Evolutionary conservation across 2,797 vertebrate species (phyloP).

Genomic region (Phrynocephalus forsythii): DNA sequence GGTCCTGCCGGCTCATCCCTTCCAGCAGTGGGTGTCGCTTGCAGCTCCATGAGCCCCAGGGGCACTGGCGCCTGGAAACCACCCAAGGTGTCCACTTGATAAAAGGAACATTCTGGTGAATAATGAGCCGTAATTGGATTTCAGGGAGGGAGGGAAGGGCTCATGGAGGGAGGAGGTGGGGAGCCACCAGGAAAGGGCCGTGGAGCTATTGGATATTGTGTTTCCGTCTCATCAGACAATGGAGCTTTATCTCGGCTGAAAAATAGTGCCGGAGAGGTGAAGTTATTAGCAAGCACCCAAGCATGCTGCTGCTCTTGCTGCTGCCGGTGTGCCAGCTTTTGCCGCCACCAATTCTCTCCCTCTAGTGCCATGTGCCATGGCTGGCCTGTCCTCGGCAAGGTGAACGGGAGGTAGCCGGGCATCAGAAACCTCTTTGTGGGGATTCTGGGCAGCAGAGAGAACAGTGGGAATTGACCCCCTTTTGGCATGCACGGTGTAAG

Average conservation of each 20-base stretch:
- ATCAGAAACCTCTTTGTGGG: background rate
- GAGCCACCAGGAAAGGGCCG: constrained; percentile 49
- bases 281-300: constrained; percentile 71
- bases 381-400: constrained; percentile 48
- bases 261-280: constrained; percentile 67
- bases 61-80: constrained; percentile 21
- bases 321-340: constrained; percentile 14
- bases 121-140: constrained; percentile 79
- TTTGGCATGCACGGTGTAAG: background rate
- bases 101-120: constrained; percentile 66
- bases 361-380: constrained; percentile 47
- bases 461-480: background rate
- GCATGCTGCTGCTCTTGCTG: constrained; percentile 57
- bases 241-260: constrained; percentile 72
- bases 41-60: constrained; percentile 54
- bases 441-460: background rate
- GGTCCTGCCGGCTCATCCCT: background rate
- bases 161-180: no score
- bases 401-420: constrained; percentile 39
- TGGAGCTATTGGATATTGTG: constrained; percentile 69
- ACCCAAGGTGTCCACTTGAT: constrained; percentile 59
- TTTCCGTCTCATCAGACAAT: constrained; percentile 74
- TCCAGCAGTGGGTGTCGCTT: constrained; percentile 42
- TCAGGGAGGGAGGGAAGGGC: constrained; percentile 60
- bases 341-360: constrained; percentile 44